These are phyloP conservation scores for Poeciliopsis infans DNA, from an alignment of 2,797 vertebrate species.

Conservation along the genomic window DNA sequence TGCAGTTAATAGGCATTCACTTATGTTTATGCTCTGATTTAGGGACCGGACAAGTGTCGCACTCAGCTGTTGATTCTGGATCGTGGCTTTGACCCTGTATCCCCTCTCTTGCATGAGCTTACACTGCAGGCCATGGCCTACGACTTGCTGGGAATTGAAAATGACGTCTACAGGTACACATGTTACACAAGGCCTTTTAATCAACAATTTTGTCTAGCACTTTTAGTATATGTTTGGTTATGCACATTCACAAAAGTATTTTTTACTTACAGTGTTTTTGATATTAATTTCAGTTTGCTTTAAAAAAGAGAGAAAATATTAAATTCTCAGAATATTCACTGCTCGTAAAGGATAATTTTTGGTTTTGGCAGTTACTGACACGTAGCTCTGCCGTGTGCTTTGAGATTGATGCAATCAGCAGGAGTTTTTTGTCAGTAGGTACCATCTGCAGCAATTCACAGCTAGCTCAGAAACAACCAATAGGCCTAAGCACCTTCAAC, in stretches of 20 bases:
- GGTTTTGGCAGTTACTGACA: too few relatives aligned
- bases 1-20: background rate
- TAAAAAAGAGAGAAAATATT: background rate
- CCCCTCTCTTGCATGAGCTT: slow-evolving; percentile 93
- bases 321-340: background rate
- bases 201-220: background rate
- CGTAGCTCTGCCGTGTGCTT: too few relatives aligned
- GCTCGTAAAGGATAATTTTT: too few relatives aligned
- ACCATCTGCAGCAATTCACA: too few relatives aligned
- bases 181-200: background rate
- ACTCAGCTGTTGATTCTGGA: slow-evolving; percentile 96
- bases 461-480: too few relatives aligned
- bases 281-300: background rate
- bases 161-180: slow-evolving; percentile 93
- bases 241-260: background rate
- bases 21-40: slow-evolving; percentile 10
- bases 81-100: slow-evolving; percentile 91
- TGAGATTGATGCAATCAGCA: too few relatives aligned
- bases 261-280: background rate
- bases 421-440: too few relatives aligned
- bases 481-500: too few relatives aligned
- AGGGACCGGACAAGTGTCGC: slow-evolving; percentile 96
- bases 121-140: slow-evolving; percentile 98
- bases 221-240: background rate
- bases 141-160: slow-evolving; percentile 93